phyloP scores from a whole-genome alignment of 2,113 vertebrate genomes.

The Onychorhynchus coronatus region DNA sequence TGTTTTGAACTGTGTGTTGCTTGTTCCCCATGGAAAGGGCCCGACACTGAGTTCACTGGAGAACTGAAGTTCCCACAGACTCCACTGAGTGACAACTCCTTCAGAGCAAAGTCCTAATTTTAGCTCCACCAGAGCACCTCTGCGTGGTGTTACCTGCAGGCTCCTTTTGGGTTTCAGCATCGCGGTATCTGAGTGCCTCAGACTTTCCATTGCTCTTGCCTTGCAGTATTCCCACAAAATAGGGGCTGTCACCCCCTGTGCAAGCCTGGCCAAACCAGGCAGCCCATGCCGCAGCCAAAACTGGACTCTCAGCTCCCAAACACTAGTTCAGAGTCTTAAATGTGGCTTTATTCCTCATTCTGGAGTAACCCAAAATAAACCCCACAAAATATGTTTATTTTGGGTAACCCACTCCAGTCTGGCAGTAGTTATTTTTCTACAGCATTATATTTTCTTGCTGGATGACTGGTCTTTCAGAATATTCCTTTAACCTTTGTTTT shows the following conservation, averaged over 20 bases:
- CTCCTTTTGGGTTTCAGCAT: neutral
- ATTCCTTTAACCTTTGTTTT: neutral
- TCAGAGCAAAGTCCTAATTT: neutral
- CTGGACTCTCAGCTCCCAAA: neutral
- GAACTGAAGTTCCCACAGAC: neutral
- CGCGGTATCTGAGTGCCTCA: neutral
- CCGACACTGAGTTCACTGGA: neutral
- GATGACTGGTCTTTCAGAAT: neutral
- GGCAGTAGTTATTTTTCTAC: neutral
- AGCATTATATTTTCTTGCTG: neutral
- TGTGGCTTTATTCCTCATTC: neutral
- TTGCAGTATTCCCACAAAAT: rapidly evolving
- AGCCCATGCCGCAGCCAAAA: rapidly evolving
- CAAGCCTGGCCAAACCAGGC: neutral
- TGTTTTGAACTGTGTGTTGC: neutral
- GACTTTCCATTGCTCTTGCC: neutral
- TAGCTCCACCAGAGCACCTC: neutral
- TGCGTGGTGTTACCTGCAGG: neutral
- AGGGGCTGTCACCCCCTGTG: neutral
- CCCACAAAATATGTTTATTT: neutral
- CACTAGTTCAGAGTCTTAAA: neutral
- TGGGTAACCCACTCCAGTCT: neutral
- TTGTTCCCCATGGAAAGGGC: neutral
- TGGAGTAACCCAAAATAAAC: neutral
- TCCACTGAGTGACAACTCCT: neutral